These are phyloP conservation scores for Eledone cirrhosa DNA, from an alignment of 2,888 invertebrate species.

Conservation along the genomic window DNA sequence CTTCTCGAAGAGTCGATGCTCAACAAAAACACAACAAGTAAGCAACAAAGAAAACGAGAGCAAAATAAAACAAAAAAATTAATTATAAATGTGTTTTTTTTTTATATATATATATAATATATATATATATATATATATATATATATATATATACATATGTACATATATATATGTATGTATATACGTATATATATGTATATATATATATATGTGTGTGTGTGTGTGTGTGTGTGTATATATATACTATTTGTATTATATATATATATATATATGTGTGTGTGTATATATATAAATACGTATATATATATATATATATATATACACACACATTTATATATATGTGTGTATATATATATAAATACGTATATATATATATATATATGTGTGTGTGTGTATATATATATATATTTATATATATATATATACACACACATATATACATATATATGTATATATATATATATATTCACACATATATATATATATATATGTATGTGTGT, in stretches of 20 bases:
- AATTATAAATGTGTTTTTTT: background rate
- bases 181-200: background rate
- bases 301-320: background rate
- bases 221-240: too few species aligned
- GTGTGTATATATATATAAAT: background rate
- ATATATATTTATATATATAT: background rate
- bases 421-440: background rate
- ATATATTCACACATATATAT: background rate
- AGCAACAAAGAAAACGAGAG: background rate
- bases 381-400: background rate
- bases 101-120: constrained; percentile 12
- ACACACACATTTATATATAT: background rate
- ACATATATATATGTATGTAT: background rate
- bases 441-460: background rate
- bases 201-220: too few species aligned
- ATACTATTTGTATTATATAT: too few species aligned
- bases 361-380: background rate
- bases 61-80: background rate
- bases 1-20: constrained; percentile 22
- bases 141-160: background rate
- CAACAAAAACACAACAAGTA: constrained; percentile 26
- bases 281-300: background rate
- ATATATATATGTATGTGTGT: background rate
- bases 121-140: constrained; percentile 3
- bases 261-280: background rate